Evolutionary conservation across 2,888 invertebrate genomes (phyloP), one percentile per base, ranked within the genome.

Genomic region (Leucophenga maculata): DNA sequence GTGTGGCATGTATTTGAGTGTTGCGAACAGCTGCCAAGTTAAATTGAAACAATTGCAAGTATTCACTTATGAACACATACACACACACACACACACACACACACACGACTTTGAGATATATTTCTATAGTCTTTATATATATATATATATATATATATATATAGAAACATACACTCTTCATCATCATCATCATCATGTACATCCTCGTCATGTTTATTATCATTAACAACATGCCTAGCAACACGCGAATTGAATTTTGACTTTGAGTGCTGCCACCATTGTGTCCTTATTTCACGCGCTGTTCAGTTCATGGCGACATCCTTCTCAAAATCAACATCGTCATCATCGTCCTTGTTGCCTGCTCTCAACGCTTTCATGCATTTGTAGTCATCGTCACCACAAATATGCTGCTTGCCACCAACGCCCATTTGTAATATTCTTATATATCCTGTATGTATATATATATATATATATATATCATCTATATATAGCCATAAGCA

Each of bases 31-130:
- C 55, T 55, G 55, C 32, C 74, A 77, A 77, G 77, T 77, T 74
- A 68, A 77, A 77, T 77, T 77, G 77, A 70, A 55, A 68, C 70
- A 72, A 52, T 60, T 68, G 67, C 55, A 55, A 20, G 55, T 20
- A 52, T 18, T 52, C 16, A 52, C 16, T 18, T 50, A 50, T 16
- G 11, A 16, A 52, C 52, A 20, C 14, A 26, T 14, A 26, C 44
- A 14, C 62, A n/a, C 18, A 50, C 50, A 26, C 26, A 67, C 57
- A 13, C 32, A 14, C 32, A 67, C n/a, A 68, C 57, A 44, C 8
- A 67, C 32, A 44, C 69, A 69, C 26, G n/a, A n/a, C n/a, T n/a
- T n/a, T n/a, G n/a, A n/a, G n/a, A n/a, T n/a, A n/a, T n/a, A n/a
- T n/a, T n/a, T n/a, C n/a, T n/a, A 67, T 73, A 64, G 73, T 71